phyloP scores from a whole-genome alignment of 2,888 invertebrate genomes.

The Emmelina monodactyla region DNA sequence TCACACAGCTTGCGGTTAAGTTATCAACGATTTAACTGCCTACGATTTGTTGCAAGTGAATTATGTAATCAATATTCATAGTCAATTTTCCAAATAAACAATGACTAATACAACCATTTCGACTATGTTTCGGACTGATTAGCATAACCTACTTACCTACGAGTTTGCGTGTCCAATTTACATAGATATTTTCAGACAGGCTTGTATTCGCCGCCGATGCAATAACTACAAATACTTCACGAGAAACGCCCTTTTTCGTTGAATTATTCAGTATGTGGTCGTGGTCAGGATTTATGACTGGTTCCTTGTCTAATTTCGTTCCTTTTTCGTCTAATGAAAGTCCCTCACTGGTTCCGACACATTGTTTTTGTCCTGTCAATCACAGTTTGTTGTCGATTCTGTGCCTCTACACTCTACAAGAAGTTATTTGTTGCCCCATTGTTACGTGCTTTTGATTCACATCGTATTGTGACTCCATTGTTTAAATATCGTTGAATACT shows the following conservation, averaged over 20 bases:
- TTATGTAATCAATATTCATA: no score
- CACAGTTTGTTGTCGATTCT: constrained; percentile 29
- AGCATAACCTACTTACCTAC: constrained; percentile 17
- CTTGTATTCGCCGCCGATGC: constrained; percentile 16
- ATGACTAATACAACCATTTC: neutral
- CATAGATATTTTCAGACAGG: constrained; percentile 18
- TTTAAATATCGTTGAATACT: constrained; percentile 47
- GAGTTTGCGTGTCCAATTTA: constrained; percentile 19
- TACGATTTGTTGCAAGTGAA: no score
- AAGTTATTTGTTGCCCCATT: constrained; percentile 59
- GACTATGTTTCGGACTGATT: constrained; percentile 2
- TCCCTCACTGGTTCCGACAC: constrained; percentile 37
- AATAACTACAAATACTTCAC: constrained; percentile 18
- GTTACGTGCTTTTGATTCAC: constrained; percentile 45
- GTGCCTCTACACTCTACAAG: constrained; percentile 35
- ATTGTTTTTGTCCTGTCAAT: constrained; percentile 59
- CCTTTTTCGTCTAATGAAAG: constrained; percentile 43
- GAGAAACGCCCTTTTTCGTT: constrained; percentile 27
- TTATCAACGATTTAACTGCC: no score
- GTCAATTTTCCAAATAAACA: no score
- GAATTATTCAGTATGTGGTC: constrained; percentile 46
- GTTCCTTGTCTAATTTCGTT: constrained; percentile 35
- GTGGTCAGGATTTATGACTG: constrained; percentile 35
- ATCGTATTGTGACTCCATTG: constrained; percentile 54
- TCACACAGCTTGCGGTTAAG: no score